Conservation (phyloP, 2,113 vertebrate species). For the Hylia prasina region DNA sequence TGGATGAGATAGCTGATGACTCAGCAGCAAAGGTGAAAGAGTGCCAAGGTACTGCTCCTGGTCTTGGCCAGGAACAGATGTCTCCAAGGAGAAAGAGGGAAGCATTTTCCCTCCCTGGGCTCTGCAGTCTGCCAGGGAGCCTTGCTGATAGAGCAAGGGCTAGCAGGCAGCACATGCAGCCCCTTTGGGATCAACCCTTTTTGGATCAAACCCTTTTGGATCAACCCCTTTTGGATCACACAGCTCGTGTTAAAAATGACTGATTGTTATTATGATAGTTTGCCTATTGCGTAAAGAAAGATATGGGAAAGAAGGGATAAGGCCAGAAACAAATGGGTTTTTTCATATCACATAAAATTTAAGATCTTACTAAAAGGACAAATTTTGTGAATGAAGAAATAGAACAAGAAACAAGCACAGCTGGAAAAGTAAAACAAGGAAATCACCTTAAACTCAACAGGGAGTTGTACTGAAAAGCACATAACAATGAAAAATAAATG, state of each 20-base stretch:
- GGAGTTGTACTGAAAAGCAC: neutral
- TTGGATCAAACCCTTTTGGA: neutral
- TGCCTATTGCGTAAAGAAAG: neutral
- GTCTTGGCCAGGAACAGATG: neutral
- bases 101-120: neutral
- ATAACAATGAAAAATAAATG: neutral
- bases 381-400: neutral
- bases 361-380: neutral
- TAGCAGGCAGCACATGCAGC: neutral
- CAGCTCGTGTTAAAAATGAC: accelerated
- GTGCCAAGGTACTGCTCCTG: neutral
- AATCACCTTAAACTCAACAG: neutral
- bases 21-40: neutral
- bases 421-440: neutral
- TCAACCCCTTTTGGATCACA: neutral
- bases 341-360: neutral
- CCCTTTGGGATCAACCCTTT: neutral
- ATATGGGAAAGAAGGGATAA: neutral
- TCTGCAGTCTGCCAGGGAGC: neutral
- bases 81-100: neutral
- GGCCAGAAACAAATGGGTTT: neutral
- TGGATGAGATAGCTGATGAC: neutral
- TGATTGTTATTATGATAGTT: neutral
- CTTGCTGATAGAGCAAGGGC: neutral
- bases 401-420: neutral